Evolutionary conservation across 2,797 vertebrate genomes (phyloP).

Genomic region (Coccyzus lansbergi): DNA sequence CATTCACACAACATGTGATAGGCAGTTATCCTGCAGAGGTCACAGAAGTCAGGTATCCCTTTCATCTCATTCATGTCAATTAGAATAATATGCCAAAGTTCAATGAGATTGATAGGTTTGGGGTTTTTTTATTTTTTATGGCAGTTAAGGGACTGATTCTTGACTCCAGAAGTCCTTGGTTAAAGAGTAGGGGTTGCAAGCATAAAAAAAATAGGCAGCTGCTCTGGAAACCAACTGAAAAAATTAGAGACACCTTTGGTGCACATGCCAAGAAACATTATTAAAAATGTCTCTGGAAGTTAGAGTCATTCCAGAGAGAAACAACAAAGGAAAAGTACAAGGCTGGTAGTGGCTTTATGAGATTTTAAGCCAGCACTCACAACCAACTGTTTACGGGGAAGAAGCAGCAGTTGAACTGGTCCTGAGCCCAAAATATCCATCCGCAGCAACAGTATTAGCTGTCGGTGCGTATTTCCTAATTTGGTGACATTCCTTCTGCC

Average conservation of each 20-base stretch:
- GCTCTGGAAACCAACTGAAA: not conserved
- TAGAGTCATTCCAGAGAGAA: not conserved
- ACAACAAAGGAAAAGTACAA: not conserved
- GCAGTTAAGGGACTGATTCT: not conserved
- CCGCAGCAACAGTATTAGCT: not conserved
- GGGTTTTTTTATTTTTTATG: not conserved
- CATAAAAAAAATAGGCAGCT: not conserved
- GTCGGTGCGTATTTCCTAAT: not conserved
- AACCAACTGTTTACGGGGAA: not conserved
- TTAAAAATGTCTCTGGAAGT: not conserved
- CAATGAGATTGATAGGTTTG: not conserved
- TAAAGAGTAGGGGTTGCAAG: not conserved
- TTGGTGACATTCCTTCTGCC: constrained; percentile 4
- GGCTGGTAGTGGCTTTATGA: not conserved
- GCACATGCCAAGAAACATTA: not conserved
- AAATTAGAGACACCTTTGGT: not conserved
- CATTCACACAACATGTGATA: not conserved
- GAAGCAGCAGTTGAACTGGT: not conserved
- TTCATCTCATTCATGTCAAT: constrained; percentile 21
- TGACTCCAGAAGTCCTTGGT: not conserved
- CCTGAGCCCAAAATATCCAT: not conserved
- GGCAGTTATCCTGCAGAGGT: constrained; percentile 23
- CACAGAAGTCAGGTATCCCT: constrained; percentile 7
- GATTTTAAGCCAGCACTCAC: not conserved
- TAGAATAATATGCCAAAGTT: constrained; percentile 24